A percentile compares a stretch with the other conserved stretches of the same genome.
Conservation (phyloP, 2,113 vertebrate genomes). For the Xenus cinereus region DNA sequence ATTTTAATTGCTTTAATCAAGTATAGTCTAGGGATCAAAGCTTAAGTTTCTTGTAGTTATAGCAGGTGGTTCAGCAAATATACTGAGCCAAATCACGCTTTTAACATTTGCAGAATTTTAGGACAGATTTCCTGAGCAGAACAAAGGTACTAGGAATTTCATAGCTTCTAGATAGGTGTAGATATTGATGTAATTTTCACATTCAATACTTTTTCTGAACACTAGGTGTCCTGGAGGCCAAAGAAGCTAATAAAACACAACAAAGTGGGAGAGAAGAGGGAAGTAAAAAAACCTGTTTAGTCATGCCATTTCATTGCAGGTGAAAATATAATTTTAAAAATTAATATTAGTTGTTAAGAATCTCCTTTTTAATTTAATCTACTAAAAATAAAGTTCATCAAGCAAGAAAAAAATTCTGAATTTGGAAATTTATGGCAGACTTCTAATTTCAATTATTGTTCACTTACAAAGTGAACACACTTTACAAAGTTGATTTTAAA, state of each 20-base stretch:
- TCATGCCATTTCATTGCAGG: background rate
- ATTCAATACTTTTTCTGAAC: background rate
- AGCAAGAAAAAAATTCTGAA: background rate
- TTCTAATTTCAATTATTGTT: background rate
- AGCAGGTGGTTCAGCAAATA: conserved; percentile 17
- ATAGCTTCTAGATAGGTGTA: background rate
- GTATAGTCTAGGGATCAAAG: background rate
- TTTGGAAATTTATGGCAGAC: background rate
- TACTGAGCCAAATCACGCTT: background rate
- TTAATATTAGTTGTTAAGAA: background rate
- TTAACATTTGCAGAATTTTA: background rate
- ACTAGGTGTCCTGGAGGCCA: background rate
- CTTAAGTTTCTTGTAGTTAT: background rate
- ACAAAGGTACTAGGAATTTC: background rate
- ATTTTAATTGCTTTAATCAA: conserved; percentile 65
- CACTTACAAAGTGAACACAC: background rate
- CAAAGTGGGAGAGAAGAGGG: background rate
- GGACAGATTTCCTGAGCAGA: background rate
- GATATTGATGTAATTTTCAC: background rate
- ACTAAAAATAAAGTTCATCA: background rate
- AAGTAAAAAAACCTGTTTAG: background rate
- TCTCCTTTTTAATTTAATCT: background rate
- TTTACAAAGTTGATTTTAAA: background rate
- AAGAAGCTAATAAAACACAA: background rate
- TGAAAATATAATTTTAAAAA: conserved; percentile 5